Conservation (phyloP, 2,113 vertebrate species). For the Clarias gariepinus region DNA sequence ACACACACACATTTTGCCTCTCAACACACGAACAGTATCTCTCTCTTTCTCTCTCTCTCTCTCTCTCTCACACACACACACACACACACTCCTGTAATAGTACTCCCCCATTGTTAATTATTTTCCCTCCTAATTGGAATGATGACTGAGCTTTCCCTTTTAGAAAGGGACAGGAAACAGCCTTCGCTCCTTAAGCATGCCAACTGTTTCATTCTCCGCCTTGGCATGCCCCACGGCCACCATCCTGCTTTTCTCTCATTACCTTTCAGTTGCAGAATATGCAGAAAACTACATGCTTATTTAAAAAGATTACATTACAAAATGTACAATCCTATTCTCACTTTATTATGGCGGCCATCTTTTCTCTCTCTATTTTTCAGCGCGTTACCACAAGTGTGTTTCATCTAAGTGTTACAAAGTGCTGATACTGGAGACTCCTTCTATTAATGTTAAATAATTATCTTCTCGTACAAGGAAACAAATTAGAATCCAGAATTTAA, state of each 20-base stretch:
- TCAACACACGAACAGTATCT: too few species aligned
- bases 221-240: not conserved
- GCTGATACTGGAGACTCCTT: not conserved
- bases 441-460: not conserved
- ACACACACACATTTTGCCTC: too few species aligned
- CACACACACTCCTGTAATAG: constrained; percentile 21
- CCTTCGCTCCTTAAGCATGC: constrained; percentile 54
- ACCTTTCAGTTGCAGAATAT: not conserved
- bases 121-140: constrained; percentile 67
- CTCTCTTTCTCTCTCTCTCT: too few species aligned
- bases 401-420: not conserved
- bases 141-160: constrained; percentile 58
- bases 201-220: constrained; percentile 34
- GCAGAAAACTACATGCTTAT: not conserved
- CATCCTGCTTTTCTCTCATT: not conserved
- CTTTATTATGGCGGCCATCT: not conserved
- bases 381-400: not conserved
- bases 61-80: too few species aligned
- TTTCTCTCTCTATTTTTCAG: not conserved
- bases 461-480: not conserved
- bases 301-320: not conserved
- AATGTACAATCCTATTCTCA: not conserved
- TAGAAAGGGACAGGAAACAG: constrained; percentile 51
- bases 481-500: not conserved
- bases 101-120: constrained; percentile 63